Evolutionary conservation across 2,113 vertebrate genomes (phyloP).

Genomic region (Chamaetylas fuelleborni): DNA sequence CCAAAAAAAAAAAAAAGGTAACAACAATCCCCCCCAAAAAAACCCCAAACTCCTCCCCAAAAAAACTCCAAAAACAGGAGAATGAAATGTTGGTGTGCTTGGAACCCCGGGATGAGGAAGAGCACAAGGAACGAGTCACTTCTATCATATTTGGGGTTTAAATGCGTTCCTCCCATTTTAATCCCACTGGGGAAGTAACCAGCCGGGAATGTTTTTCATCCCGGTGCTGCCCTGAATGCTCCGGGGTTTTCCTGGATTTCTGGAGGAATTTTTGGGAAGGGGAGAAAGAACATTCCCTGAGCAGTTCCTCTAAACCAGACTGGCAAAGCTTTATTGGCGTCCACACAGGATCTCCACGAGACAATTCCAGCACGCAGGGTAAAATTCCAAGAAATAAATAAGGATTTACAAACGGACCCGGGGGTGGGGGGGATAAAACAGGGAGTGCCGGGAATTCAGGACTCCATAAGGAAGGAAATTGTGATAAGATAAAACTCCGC

Average conservation of each 20-base stretch:
- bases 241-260: not conserved
- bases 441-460: not conserved
- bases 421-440: constrained; percentile 10
- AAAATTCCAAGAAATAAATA: constrained; percentile 78
- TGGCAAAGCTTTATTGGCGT: constrained; percentile 65
- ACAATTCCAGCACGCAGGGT: not conserved
- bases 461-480: not conserved
- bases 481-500: not conserved
- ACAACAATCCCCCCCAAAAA: too few species aligned
- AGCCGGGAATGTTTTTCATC: not conserved
- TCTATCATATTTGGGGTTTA: not conserved
- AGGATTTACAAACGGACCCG: constrained; percentile 60
- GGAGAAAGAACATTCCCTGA: not conserved
- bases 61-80: not conserved
- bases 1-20: not conserved
- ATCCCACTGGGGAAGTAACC: not conserved
- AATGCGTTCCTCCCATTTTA: not conserved
- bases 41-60: too few species aligned
- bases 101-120: not conserved
- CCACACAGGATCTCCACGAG: constrained; percentile 22
- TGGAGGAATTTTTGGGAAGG: not conserved
- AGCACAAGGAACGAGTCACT: not conserved
- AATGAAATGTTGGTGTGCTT: not conserved
- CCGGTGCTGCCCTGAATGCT: not conserved
- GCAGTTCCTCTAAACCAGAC: not conserved